A percentile compares a stretch with the other conserved stretches of the same genome.
These are phyloP conservation scores for Gadus chalcogrammus DNA, from an alignment of 2,113 vertebrate species.

Conservation along the genomic window DNA sequence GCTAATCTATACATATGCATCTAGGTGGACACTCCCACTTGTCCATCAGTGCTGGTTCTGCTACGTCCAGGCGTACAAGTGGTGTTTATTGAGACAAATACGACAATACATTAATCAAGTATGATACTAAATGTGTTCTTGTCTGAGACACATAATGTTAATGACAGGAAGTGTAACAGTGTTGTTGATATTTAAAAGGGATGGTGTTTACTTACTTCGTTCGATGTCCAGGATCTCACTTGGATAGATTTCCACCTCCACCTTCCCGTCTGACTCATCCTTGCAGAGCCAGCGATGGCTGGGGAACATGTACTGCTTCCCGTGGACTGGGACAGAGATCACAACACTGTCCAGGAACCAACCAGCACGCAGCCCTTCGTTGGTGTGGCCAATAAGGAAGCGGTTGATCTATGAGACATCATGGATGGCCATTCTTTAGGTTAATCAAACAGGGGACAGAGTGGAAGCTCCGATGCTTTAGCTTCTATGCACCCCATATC, in stretches of 20 bases:
- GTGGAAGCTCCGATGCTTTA: too few species aligned
- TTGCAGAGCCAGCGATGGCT: conserved; percentile 95
- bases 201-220: conserved; percentile 70
- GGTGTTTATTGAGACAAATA: too few species aligned
- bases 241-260: conserved; percentile 93
- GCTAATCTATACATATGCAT: too few species aligned
- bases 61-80: too few species aligned
- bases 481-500: too few species aligned
- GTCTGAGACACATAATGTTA: too few species aligned
- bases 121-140: too few species aligned
- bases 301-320: conserved; percentile 91
- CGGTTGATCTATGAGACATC: conserved; percentile 78
- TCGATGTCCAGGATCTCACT: conserved; percentile 89
- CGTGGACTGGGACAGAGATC: conserved; percentile 87
- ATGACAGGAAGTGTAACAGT: background rate
- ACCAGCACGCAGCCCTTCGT: conserved; percentile 82
- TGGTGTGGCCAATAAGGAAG: conserved; percentile 90
- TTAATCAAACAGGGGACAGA: too few species aligned
- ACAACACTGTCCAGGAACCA: conserved; percentile 95
- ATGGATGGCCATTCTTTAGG: background rate
- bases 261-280: conserved; percentile 88
- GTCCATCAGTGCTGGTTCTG: too few species aligned
- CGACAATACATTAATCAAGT: too few species aligned
- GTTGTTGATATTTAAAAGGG: background rate
- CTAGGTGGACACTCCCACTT: too few species aligned